Evolutionary conservation across 2,113 vertebrate genomes (phyloP).

Genomic region (Urocitellus parryii): DNA sequence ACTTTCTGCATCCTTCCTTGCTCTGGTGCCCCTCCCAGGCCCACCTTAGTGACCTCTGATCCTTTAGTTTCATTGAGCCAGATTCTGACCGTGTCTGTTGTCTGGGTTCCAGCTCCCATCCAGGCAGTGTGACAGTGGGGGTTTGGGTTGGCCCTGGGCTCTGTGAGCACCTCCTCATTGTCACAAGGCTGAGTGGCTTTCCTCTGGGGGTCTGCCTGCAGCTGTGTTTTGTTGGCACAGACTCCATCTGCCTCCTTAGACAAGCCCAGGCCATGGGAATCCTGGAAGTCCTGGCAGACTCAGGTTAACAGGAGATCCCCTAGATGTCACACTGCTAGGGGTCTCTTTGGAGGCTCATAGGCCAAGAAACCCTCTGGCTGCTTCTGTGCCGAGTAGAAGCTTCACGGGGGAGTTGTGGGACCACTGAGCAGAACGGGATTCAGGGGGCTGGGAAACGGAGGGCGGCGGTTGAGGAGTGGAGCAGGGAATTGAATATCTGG

Average conservation of each 20-base stretch:
- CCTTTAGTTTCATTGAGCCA: neutral
- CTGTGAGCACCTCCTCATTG: neutral
- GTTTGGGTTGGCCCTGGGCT: neutral
- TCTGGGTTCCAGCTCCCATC: constrained; percentile 27
- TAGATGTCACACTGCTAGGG: neutral
- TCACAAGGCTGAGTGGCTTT: neutral
- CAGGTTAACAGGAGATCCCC: neutral
- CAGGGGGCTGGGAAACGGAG: neutral
- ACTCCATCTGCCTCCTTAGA: neutral
- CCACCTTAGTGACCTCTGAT: constrained; percentile 55
- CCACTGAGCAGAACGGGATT: neutral
- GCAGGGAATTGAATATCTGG: neutral
- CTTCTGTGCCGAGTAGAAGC: neutral
- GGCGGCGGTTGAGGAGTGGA: neutral
- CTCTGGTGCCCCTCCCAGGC: neutral
- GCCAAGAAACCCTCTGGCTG: neutral
- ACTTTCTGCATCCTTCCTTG: constrained; percentile 25
- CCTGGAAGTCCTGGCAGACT: neutral
- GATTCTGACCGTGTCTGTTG: constrained; percentile 32
- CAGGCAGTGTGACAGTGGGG: neutral
- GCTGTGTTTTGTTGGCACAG: constrained; percentile 25
- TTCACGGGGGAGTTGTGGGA: neutral
- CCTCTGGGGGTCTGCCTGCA: neutral
- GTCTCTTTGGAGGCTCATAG: neutral
- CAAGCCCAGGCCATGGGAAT: neutral